phyloP scores from a whole-genome alignment of 2,888 invertebrate genomes.

The Scaptomyza cyrtandrae region DNA sequence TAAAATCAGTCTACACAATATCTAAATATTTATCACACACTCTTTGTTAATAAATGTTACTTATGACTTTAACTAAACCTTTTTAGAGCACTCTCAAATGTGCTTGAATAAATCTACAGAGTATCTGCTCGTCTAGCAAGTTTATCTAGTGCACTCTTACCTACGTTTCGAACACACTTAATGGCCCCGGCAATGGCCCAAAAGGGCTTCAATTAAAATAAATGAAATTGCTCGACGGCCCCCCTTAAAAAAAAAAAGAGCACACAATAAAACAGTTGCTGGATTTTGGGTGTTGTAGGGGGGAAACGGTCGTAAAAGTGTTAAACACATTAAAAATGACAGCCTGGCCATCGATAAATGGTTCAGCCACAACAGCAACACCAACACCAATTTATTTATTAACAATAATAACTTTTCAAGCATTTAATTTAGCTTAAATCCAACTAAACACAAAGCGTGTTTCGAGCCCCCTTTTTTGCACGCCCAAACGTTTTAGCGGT shows the following conservation, averaged over 20 bases:
- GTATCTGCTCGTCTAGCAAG: not conserved
- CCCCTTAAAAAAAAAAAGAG: not conserved
- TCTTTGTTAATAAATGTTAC: too few species aligned
- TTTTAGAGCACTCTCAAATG: not conserved
- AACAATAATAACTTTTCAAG: constrained; percentile 68
- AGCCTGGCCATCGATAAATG: constrained; percentile 59
- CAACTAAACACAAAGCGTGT: constrained; percentile 49
- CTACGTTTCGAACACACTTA: constrained; percentile 37
- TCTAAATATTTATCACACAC: too few species aligned
- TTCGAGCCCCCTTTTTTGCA: constrained; percentile 5
- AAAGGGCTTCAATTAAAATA: constrained; percentile 67
- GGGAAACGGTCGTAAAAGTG: constrained; percentile 52
- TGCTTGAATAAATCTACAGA: not conserved
- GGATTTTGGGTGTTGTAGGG: not conserved
- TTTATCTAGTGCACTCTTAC: not conserved
- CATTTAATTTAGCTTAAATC: constrained; percentile 64
- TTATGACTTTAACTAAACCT: too few species aligned
- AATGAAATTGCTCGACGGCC: constrained; percentile 54
- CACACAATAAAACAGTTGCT: constrained; percentile 3
- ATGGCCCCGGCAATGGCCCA: constrained; percentile 37
- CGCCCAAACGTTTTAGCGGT: constrained; percentile 55
- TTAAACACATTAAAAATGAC: constrained; percentile 53
- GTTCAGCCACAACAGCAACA: constrained; percentile 8
- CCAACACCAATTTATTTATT: constrained; percentile 59
- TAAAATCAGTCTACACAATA: not conserved